Conservation (phyloP, 2,888 invertebrate genomes). For the Drosophila gaucha region DNA sequence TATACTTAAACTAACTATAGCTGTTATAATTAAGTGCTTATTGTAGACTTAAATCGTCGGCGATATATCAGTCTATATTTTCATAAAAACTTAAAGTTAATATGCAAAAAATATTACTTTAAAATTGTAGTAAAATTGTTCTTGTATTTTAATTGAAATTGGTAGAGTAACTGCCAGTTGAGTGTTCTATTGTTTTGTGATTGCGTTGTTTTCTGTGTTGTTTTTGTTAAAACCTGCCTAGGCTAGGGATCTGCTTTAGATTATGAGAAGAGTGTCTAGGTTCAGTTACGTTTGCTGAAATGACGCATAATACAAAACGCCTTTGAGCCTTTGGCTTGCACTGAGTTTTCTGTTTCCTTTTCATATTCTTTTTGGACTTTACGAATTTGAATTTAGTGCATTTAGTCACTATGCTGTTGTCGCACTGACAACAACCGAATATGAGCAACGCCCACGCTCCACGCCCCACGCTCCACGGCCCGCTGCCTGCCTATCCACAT, state of each 20-base stretch:
- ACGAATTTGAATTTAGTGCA: constrained; percentile 27
- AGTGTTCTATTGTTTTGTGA: no score
- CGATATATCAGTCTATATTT: no score
- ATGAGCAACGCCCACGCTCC: constrained; percentile 6
- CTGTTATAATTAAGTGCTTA: no score
- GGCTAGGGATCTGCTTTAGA: neutral
- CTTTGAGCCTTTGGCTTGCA: constrained; percentile 29
- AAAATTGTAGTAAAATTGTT: no score
- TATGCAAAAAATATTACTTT: no score
- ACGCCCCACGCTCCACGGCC: neutral
- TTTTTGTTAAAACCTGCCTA: no score
- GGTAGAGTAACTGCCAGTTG: no score
- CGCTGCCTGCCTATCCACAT: neutral
- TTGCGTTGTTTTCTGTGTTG: no score
- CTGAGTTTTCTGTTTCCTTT: neutral
- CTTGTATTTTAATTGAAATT: no score
- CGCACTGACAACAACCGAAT: constrained; percentile 24
- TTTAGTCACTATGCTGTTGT: constrained; percentile 2
- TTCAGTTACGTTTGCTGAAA: constrained; percentile 35
- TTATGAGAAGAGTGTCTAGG: constrained; percentile 6
- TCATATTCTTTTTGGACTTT: neutral
- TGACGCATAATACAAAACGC: constrained; percentile 46
- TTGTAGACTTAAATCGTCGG: no score
- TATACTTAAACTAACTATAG: no score
- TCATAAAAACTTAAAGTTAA: no score